A percentile compares a stretch with the other conserved stretches of the same genome.
Evolutionary conservation across 2,113 vertebrate species (phyloP).

Genomic region (Scatophagus argus): DNA sequence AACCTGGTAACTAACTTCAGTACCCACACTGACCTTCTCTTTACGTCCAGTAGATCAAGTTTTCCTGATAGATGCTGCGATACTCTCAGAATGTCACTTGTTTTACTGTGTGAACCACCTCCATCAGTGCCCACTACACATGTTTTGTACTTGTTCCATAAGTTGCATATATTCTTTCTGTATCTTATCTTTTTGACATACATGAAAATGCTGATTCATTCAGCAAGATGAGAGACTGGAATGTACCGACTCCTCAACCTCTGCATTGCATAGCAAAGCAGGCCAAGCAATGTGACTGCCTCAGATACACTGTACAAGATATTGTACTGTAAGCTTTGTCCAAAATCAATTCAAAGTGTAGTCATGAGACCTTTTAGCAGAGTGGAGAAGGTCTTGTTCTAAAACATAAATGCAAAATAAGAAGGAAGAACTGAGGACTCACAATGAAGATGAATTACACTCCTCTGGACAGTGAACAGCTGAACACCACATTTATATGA

Average conservation of each 20-base stretch:
- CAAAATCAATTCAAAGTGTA: not conserved
- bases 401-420: not conserved
- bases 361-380: not conserved
- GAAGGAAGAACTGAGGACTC: not conserved
- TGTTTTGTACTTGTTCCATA: not conserved
- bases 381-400: not conserved
- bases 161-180: not conserved
- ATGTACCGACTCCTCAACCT: not conserved
- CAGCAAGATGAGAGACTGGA: not conserved
- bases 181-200: not conserved
- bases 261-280: not conserved
- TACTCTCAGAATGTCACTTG: not conserved
- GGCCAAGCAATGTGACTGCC: not conserved
- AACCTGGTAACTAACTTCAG: slow-evolving; percentile 63
- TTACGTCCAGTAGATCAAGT: slow-evolving; percentile 22
- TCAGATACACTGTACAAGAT: not conserved
- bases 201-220: not conserved
- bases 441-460: too few relatives aligned
- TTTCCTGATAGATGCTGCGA: slow-evolving; percentile 4
- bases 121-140: not conserved
- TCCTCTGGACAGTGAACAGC: too few relatives aligned
- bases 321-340: not conserved
- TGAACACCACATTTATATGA: not conserved
- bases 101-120: not conserved
- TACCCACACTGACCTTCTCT: slow-evolving; percentile 42